Evolutionary conservation across 2,888 invertebrate genomes (phyloP), one percentile per base, ranked within the genome.

Genomic region (Aromia moschata): DNA sequence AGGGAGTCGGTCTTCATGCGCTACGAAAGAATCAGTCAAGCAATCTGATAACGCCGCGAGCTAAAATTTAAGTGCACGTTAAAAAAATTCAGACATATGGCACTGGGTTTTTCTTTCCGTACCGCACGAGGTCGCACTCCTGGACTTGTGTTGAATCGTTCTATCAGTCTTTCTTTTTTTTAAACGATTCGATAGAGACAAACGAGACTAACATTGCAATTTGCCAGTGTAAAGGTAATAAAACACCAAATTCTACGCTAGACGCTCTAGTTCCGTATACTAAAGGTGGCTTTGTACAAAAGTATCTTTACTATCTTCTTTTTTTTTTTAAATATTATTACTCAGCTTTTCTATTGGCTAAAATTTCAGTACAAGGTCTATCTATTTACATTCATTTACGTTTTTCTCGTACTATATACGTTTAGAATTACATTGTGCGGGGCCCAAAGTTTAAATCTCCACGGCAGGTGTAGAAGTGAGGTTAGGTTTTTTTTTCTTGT

Each of bases 271-370:
- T 51, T 67, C 72, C 72, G 74, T 74, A 74, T 73, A 74, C 74
- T 73, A 72, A 71, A 64, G 65, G 68, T 72, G 70, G 70, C 69
- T 73, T 71, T 73, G 71, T 73, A 74, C 73, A 74, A 72, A 71
- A 71, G 69, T 70, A 64, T 68, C n/a, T 65, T 33, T 56, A 58
- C 64, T 68, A 68, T 54, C 55, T 61, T 67, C 45, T 40, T 62
- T 54, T 10, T 33, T 33, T 25, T 25, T 25, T 25, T 9, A n/a
- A n/a, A n/a, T n/a, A 25, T 61, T 67, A 63, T 65, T 68, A 70
- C 67, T 67, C 64, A 44, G 63, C 65, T 59, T n/a, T n/a, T 61
- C 68, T 68, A 70, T 67, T 64, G 58, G 63, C 62, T 70, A 68
- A 47, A 62, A 55, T 57, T 62, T 68, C 68, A 68, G 66, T 71